These are phyloP conservation scores for Porites cylindrica DNA, from an alignment of 92 coral and sea anemone species.

Conservation along the genomic window DNA sequence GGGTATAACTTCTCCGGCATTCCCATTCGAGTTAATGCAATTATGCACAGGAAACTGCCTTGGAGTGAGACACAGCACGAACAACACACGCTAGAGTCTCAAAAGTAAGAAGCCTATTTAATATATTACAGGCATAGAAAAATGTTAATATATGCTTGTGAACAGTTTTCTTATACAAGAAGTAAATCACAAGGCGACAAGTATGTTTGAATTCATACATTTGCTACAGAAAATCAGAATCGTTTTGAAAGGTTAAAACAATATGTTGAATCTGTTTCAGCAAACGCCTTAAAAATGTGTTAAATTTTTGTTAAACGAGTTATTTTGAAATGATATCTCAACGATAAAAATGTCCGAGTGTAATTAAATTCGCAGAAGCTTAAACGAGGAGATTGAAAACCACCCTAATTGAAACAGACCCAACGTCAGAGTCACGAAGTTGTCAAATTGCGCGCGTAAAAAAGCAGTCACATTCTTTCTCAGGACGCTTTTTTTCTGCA, in stretches of 20 bases:
- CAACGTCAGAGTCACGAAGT: too few relatives aligned
- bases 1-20: neutral
- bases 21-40: neutral
- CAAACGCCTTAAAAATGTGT: neutral
- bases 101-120: neutral
- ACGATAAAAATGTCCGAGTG: too few relatives aligned
- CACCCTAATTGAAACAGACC: too few relatives aligned
- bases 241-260: too few relatives aligned
- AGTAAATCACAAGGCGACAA: neutral
- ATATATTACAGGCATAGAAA: neutral
- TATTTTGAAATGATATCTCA: neutral
- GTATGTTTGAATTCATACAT: too few relatives aligned
- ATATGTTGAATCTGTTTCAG: neutral
- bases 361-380: too few relatives aligned
- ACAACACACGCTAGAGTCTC: neutral
- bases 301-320: neutral
- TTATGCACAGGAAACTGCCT: neutral
- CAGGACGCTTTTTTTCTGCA: too few relatives aligned
- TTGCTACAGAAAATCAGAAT: too few relatives aligned
- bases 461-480: too few relatives aligned
- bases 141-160: neutral
- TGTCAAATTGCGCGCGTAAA: too few relatives aligned
- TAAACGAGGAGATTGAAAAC: too few relatives aligned
- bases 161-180: neutral
- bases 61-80: neutral